Percentiles rank a stretch among this genome's conserved stretches.
Evolutionary conservation across 2,797 vertebrate genomes (phyloP).

Genomic region (Tapirus indicus): DNA sequence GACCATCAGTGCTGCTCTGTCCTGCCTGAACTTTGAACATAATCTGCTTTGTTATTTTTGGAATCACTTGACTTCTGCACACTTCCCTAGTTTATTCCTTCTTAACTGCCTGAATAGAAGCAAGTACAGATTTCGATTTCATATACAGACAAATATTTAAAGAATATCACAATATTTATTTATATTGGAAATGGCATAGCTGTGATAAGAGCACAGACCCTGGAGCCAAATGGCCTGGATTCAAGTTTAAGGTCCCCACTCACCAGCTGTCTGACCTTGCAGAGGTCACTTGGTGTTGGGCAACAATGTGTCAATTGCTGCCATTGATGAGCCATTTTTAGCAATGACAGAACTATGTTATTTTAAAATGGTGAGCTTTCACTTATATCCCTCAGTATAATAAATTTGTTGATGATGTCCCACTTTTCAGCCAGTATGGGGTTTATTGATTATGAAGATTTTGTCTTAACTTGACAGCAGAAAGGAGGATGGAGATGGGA

Average conservation of each 20-base stretch:
- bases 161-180: background rate
- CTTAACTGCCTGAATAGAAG: background rate
- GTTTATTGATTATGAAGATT: background rate
- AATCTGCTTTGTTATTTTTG: constrained; percentile 33
- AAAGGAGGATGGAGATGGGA: background rate
- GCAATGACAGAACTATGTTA: background rate
- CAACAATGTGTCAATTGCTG: background rate
- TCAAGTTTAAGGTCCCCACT: background rate
- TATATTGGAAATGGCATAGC: background rate
- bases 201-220: background rate
- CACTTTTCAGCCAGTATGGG: background rate
- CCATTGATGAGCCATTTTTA: background rate
- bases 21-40: constrained; percentile 13
- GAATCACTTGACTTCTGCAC: constrained; percentile 14
- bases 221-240: background rate
- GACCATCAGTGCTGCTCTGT: background rate
- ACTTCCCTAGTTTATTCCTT: constrained; percentile 16
- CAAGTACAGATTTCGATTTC: constrained; percentile 19
- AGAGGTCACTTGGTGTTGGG: background rate
- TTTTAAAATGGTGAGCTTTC: background rate
- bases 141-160: background rate
- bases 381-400: background rate
- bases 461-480: constrained; percentile 4
- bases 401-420: background rate
- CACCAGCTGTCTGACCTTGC: background rate